Conservation (phyloP, 2,888 invertebrate species). For the Dastarcus helophoroides region DNA sequence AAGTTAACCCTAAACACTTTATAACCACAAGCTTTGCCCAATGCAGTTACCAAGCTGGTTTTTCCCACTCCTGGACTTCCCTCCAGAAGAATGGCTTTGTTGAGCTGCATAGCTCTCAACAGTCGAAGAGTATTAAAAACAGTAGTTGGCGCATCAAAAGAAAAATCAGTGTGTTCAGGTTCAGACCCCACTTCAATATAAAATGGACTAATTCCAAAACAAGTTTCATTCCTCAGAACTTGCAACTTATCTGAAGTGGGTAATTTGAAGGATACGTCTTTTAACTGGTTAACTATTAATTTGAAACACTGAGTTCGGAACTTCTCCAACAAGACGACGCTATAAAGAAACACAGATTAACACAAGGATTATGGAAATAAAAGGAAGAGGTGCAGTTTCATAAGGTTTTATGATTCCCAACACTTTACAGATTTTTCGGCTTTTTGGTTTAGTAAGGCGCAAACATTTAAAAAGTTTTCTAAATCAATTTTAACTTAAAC, state of each 20-base stretch:
- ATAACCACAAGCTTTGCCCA: slow-evolving; percentile 76
- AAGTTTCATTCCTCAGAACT: slow-evolving; percentile 11
- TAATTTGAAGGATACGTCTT: slow-evolving; percentile 11
- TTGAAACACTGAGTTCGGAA: too few species aligned
- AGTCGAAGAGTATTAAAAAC: slow-evolving; percentile 72
- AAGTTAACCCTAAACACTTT: slow-evolving; percentile 87
- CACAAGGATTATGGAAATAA: too few species aligned
- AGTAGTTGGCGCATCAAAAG: slow-evolving; percentile 68
- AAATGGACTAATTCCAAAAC: slow-evolving; percentile 72
- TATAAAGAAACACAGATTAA: too few species aligned
- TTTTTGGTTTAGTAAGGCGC: too few species aligned
- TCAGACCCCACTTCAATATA: slow-evolving; percentile 48
- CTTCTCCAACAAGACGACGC: too few species aligned
- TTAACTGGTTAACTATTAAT: too few species aligned
- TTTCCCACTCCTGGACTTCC: slow-evolving; percentile 98
- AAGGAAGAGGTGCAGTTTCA: too few species aligned
- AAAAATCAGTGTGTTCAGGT: slow-evolving; percentile 38
- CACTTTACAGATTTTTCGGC: too few species aligned
- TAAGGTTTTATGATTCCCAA: too few species aligned
- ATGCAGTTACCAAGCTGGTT: slow-evolving; percentile 83
- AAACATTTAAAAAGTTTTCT: too few species aligned
- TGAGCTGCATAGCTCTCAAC: slow-evolving; percentile 78
- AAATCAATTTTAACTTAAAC: too few species aligned
- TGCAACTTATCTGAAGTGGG: background rate
- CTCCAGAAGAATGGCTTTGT: slow-evolving; percentile 88